These are phyloP conservation scores for Cecidostiba fungosa DNA, from an alignment of 2,888 invertebrate species.

Conservation along the genomic window DNA sequence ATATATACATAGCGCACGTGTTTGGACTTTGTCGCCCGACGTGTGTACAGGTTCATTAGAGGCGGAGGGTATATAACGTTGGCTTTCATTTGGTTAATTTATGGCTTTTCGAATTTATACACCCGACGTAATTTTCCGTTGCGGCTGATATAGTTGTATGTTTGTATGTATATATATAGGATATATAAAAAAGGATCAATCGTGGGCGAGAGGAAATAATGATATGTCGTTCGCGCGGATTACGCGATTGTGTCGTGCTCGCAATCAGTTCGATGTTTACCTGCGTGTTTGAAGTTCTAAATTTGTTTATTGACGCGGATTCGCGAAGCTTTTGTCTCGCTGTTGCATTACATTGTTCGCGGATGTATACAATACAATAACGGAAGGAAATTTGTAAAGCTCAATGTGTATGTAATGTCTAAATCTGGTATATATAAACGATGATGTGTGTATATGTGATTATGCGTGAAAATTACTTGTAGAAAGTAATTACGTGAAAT, in stretches of 20 bases:
- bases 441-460: background rate
- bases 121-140: constrained; percentile 7
- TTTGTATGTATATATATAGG: background rate
- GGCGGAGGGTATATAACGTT: background rate
- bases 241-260: background rate
- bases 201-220: background rate
- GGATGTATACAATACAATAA: background rate
- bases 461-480: constrained; percentile 45
- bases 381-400: background rate
- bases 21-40: background rate
- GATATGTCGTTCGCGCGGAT: background rate
- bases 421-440: background rate
- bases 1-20: background rate
- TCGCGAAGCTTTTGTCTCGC: background rate
- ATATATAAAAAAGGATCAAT: background rate
- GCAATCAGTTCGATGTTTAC: background rate
- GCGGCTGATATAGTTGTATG: background rate
- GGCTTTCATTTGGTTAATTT: constrained; percentile 21
- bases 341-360: background rate
- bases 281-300: background rate
- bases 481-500: constrained; percentile 55
- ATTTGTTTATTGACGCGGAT: background rate
- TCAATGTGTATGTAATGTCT: background rate
- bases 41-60: background rate
- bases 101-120: background rate